A percentile compares a stretch with the other conserved stretches of the same genome.
Conservation (phyloP, 2,888 invertebrate genomes). For the Mallateleia sp. region DNA sequence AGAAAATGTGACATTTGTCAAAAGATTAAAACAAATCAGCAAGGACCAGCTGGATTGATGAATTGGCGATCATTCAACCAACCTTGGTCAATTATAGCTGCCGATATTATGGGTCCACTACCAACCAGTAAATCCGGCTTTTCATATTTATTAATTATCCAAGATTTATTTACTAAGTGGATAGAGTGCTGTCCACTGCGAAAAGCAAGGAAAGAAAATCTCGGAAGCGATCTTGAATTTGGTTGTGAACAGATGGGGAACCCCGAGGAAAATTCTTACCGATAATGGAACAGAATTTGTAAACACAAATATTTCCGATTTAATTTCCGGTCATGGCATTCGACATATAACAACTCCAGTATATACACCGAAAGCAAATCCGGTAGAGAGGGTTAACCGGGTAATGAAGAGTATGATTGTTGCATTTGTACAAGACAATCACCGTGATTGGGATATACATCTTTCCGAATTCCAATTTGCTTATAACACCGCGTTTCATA, state of each 20-base stretch:
- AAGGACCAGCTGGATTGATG: not conserved
- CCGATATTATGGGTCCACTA: not conserved
- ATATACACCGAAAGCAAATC: too few relatives aligned
- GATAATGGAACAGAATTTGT: slow-evolving; percentile 9
- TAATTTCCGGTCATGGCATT: too few relatives aligned
- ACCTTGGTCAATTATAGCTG: not conserved
- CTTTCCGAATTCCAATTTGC: too few relatives aligned
- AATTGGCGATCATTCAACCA: slow-evolving; percentile 27
- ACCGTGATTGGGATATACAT: too few relatives aligned
- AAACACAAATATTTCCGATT: too few relatives aligned
- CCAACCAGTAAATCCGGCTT: not conserved
- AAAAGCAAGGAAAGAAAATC: not conserved
- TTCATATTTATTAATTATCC: not conserved
- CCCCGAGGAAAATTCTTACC: not conserved
- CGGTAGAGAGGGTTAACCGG: too few relatives aligned
- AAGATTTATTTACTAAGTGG: not conserved
- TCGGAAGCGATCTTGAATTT: not conserved
- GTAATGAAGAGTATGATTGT: too few relatives aligned
- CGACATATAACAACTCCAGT: too few relatives aligned
- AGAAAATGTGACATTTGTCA: slow-evolving; percentile 1
- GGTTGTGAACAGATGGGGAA: not conserved
- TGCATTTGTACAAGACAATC: too few relatives aligned
- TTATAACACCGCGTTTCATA: too few relatives aligned
- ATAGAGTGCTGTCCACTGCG: not conserved
- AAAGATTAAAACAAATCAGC: not conserved